Evolutionary conservation across 1,140 invertebrate species (phyloP).

Genomic region (Heliothis virescens): DNA sequence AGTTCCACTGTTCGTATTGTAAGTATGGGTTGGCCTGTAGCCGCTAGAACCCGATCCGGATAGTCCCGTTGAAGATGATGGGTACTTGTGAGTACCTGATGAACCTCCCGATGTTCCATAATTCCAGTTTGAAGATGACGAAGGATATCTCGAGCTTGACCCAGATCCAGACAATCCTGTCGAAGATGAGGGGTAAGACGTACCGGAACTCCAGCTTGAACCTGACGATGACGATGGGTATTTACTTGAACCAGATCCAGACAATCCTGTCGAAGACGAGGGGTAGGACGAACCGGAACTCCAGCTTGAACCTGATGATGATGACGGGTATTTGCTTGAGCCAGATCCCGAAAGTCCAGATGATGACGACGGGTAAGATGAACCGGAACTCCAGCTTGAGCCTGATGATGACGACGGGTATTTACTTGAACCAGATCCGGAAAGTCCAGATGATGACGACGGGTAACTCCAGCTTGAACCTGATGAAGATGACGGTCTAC

Average conservation of each 20-base stretch:
- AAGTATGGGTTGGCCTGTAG: slow-evolving; percentile 52
- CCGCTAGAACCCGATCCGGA: slow-evolving; percentile 1
- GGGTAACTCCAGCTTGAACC: slow-evolving; percentile 47
- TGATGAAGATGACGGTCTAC: neutral
- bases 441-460: slow-evolving; percentile 51
- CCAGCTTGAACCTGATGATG: slow-evolving; percentile 12
- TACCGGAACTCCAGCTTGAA: slow-evolving; percentile 49
- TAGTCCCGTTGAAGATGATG: slow-evolving; percentile 4
- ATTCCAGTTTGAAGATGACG: too few species aligned
- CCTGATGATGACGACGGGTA: neutral
- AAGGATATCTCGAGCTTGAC: neutral
- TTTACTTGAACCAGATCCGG: slow-evolving; percentile 33
- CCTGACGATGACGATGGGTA: neutral
- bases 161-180: slow-evolving; percentile 15
- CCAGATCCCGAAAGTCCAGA: slow-evolving; percentile 38
- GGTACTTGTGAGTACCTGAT: neutral
- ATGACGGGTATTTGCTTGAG: neutral
- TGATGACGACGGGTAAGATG: slow-evolving; percentile 34
- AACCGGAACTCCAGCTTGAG: neutral
- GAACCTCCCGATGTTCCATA: too few species aligned
- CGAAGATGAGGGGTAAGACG: slow-evolving; percentile 16
- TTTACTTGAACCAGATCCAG: too few species aligned
- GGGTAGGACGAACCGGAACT: too few species aligned
- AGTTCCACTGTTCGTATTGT: slow-evolving; percentile 54
- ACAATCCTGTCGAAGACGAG: too few species aligned